Evolutionary conservation across 2,113 vertebrate species (phyloP).

Genomic region (Emydura subglobosa): DNA sequence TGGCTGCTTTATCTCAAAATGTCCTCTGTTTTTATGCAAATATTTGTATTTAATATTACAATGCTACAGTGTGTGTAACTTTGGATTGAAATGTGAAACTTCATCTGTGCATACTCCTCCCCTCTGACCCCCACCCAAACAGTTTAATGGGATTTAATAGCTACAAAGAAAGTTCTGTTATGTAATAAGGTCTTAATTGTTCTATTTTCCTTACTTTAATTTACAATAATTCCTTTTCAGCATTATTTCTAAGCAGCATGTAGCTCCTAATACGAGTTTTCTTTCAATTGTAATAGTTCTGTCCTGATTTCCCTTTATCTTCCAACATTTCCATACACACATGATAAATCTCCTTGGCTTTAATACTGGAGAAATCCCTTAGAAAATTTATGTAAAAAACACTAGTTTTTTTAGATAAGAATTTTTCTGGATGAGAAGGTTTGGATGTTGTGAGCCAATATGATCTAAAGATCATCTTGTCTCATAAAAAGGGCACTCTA

Average conservation of each 20-base stretch:
- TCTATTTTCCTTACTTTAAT: not conserved
- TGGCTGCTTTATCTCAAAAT: slow-evolving; percentile 51
- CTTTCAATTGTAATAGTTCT: not conserved
- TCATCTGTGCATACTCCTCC: not conserved
- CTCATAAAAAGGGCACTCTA: slow-evolving; percentile 32
- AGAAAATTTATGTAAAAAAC: slow-evolving; percentile 67
- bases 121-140: slow-evolving; percentile 4
- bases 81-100: slow-evolving; percentile 43
- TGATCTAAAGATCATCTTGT: not conserved
- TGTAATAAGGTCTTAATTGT: not conserved
- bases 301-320: slow-evolving; percentile 50
- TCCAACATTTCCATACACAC: slow-evolving; percentile 12
- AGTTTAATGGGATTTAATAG: not conserved
- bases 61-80: slow-evolving; percentile 38
- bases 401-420: not conserved
- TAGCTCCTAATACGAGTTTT: slow-evolving; percentile 13
- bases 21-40: slow-evolving; percentile 57
- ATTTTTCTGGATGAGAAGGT: slow-evolving; percentile 53
- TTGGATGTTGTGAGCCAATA: slow-evolving; percentile 44
- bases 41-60: slow-evolving; percentile 60
- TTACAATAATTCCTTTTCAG: not conserved
- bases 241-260: not conserved
- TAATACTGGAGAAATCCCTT: slow-evolving; percentile 51
- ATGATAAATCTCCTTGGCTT: slow-evolving; percentile 15
- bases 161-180: slow-evolving; percentile 7